These are phyloP conservation scores for Melipona beecheii DNA, from an alignment of 2,888 invertebrate genomes.

Conservation along the genomic window DNA sequence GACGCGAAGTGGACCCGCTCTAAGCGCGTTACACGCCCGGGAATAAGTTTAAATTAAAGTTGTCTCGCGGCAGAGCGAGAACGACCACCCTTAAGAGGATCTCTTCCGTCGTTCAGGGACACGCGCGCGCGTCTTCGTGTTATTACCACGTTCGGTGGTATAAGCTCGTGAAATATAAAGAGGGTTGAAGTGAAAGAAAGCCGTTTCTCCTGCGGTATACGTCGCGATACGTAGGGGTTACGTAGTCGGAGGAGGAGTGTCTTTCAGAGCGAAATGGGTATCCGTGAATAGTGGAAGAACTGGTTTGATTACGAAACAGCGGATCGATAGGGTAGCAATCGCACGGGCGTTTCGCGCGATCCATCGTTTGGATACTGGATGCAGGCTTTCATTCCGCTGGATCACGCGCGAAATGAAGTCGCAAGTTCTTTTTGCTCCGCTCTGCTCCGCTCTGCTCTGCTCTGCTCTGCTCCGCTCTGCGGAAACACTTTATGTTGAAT, in stretches of 20 bases:
- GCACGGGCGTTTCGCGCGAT: neutral
- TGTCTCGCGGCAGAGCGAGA: neutral
- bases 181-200: neutral
- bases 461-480: neutral
- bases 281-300: neutral
- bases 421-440: no score
- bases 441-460: no score
- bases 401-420: no score
- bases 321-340: neutral
- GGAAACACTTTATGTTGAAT: neutral
- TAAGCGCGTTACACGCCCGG: neutral
- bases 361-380: neutral
- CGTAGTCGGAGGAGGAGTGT: neutral
- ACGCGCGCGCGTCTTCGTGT: no score
- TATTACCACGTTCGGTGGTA: no score
- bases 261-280: neutral
- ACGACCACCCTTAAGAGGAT: neutral
- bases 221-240: no score
- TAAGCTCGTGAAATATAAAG: neutral
- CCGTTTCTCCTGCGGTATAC: neutral
- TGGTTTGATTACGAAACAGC: conserved; percentile 5
- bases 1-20: neutral
- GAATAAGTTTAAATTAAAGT: conserved; percentile 20
- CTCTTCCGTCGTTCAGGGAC: neutral
- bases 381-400: neutral